phyloP scores from a whole-genome alignment of 2,888 invertebrate genomes.

The Oegoconia quadripuncta region DNA sequence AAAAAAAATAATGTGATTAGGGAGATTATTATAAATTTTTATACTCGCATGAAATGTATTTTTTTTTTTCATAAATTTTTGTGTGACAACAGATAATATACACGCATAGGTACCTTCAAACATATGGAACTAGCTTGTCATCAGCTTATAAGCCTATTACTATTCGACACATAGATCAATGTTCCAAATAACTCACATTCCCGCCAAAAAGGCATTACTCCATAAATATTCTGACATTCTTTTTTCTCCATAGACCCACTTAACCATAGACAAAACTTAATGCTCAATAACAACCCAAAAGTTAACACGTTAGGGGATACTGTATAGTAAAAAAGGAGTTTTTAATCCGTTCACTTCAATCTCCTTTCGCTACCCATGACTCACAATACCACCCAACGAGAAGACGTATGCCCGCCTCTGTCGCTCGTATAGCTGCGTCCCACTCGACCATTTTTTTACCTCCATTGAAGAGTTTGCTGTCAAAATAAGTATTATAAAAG shows the following conservation, averaged over 20 bases:
- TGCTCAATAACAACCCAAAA: constrained; percentile 21
- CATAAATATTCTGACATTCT: constrained; percentile 17
- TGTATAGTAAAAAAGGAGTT: constrained; percentile 18
- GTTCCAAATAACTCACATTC: background rate
- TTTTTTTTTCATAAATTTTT: too few species aligned
- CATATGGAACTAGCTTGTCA: too few species aligned
- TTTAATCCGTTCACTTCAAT: constrained; percentile 41
- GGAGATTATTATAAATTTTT: too few species aligned
- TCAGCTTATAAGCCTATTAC: too few species aligned
- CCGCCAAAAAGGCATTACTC: background rate
- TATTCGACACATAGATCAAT: too few species aligned
- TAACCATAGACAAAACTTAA: constrained; percentile 28
- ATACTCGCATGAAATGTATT: too few species aligned
- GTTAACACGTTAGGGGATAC: constrained; percentile 24
- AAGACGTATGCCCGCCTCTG: constrained; percentile 27
- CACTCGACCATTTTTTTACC: constrained; percentile 50
- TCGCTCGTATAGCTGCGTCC: constrained; percentile 40
- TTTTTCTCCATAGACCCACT: constrained; percentile 45
- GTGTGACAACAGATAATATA: too few species aligned
- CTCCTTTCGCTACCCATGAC: constrained; percentile 51
- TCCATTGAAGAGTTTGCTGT: constrained; percentile 74
- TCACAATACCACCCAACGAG: constrained; percentile 72
- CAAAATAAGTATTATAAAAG: constrained; percentile 79
- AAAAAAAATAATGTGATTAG: too few species aligned
- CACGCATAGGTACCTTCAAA: too few species aligned